Percentiles rank a stretch among this genome's conserved stretches.
Conservation (phyloP, 2,888 invertebrate genomes). For the Metopia argyrocephala region DNA sequence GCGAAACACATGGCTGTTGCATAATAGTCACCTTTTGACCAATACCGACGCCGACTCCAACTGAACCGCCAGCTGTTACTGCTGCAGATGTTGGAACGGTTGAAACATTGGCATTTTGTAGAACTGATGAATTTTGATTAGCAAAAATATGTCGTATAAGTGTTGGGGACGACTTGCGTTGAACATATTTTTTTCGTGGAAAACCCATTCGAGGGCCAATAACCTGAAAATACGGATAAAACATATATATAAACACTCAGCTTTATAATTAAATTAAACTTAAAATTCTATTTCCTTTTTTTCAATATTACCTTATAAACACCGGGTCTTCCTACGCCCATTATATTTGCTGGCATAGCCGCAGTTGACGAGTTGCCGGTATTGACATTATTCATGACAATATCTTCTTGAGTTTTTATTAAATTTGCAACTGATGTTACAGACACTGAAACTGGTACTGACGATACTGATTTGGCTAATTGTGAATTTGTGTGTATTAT, state of each 20-base stretch:
- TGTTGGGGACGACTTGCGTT: slow-evolving; percentile 82
- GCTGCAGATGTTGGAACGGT: slow-evolving; percentile 48
- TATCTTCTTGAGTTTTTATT: slow-evolving; percentile 68
- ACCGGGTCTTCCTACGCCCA: slow-evolving; percentile 76
- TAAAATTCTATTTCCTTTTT: neutral
- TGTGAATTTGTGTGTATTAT: slow-evolving; percentile 69
- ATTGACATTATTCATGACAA: slow-evolving; percentile 65
- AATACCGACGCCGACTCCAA: slow-evolving; percentile 56
- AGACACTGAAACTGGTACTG: slow-evolving; percentile 64
- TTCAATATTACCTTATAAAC: slow-evolving; percentile 74
- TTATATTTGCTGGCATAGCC: slow-evolving; percentile 72
- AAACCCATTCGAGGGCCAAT: slow-evolving; percentile 78
- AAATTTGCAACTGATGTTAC: slow-evolving; percentile 70
- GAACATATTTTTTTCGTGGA: slow-evolving; percentile 79
- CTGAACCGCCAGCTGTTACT: slow-evolving; percentile 49
- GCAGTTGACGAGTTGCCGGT: slow-evolving; percentile 69
- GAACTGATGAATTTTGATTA: slow-evolving; percentile 64
- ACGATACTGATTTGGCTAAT: slow-evolving; percentile 67
- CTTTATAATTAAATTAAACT: neutral
- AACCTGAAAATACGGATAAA: slow-evolving; percentile 68
- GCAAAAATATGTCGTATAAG: slow-evolving; percentile 82
- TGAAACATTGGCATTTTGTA: slow-evolving; percentile 67
- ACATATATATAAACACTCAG: neutral
- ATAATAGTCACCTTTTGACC: slow-evolving; percentile 66
- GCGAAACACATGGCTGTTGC: slow-evolving; percentile 68